Conservation (phyloP, 2,113 vertebrate species). For the Thomomys bottae region DNA sequence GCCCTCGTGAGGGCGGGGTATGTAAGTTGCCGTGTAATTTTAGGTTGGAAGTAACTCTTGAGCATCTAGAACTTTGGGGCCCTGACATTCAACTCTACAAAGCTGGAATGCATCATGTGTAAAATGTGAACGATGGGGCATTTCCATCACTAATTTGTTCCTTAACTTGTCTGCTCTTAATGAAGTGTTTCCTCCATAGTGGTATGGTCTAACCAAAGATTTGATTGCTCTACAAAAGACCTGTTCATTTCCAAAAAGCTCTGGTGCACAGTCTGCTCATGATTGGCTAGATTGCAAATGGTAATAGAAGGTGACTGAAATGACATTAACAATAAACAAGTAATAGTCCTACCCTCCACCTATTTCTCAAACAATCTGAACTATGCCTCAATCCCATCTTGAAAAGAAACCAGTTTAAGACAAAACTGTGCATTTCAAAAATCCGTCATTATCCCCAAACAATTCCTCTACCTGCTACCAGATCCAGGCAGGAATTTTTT, state of each 20-base stretch:
- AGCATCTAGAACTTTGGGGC: background rate
- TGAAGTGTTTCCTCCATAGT: background rate
- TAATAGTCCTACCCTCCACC: too few relatives aligned
- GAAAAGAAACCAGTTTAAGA: too few relatives aligned
- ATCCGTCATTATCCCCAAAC: too few relatives aligned
- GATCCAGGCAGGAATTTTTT: too few relatives aligned
- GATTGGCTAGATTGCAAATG: too few relatives aligned
- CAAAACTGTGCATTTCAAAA: too few relatives aligned
- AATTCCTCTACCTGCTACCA: too few relatives aligned
- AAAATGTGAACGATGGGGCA: background rate
- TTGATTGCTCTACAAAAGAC: background rate
- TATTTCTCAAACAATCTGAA: too few relatives aligned
- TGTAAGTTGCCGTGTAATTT: background rate
- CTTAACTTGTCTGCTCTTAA: background rate
- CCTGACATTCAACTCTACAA: background rate
- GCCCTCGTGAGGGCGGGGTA: background rate
- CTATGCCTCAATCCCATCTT: too few relatives aligned
- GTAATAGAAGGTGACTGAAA: too few relatives aligned
- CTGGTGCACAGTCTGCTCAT: too few relatives aligned
- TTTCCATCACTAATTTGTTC: background rate
- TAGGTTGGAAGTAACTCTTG: background rate
- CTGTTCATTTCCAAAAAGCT: background rate
- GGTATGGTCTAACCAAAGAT: background rate
- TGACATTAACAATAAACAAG: too few relatives aligned
- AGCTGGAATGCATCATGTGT: background rate